phyloP scores from a whole-genome alignment of 2,113 vertebrate species.

The Ictalurus furcatus region DNA sequence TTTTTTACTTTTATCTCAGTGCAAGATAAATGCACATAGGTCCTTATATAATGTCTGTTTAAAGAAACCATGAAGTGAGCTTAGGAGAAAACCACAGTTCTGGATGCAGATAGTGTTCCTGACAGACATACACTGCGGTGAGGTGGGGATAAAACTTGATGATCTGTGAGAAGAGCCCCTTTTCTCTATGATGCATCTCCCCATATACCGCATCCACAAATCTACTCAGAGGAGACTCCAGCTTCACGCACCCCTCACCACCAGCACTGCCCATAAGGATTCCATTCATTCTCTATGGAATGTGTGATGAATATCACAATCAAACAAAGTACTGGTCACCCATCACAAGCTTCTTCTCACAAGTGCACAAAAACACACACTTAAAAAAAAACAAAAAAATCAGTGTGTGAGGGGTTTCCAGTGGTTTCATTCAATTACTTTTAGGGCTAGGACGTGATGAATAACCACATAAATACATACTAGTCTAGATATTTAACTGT shows the following conservation, averaged over 20 bases:
- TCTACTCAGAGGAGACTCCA: conserved; percentile 42
- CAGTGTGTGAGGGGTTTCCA: neutral
- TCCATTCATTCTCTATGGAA: conserved; percentile 56
- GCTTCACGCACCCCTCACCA: conserved; percentile 46
- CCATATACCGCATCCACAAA: conserved; percentile 34
- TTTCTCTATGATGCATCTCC: conserved; percentile 33
- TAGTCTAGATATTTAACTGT: conserved; percentile 27
- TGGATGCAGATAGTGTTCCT: conserved; percentile 28
- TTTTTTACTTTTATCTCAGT: neutral
- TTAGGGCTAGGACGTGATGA: conserved; percentile 21
- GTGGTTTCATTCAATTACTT: conserved; percentile 7
- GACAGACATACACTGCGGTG: conserved; percentile 27
- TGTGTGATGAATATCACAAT: conserved; percentile 54
- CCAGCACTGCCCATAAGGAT: conserved; percentile 59
- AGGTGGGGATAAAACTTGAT: conserved; percentile 28
- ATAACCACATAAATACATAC: conserved; percentile 31
- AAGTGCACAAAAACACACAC: neutral
- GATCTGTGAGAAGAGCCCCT: conserved; percentile 36
- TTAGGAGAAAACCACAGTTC: conserved; percentile 19
- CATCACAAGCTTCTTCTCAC: conserved; percentile 28
- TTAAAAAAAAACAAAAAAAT: neutral
- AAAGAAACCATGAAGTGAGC: conserved; percentile 19
- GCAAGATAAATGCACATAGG: neutral
- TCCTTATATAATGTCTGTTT: neutral
- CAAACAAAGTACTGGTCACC: conserved; percentile 56